Percentiles rank a stretch among this genome's conserved stretches.
Conservation (phyloP, 2,888 invertebrate species). For the Synanthedon andrenaeformis region DNA sequence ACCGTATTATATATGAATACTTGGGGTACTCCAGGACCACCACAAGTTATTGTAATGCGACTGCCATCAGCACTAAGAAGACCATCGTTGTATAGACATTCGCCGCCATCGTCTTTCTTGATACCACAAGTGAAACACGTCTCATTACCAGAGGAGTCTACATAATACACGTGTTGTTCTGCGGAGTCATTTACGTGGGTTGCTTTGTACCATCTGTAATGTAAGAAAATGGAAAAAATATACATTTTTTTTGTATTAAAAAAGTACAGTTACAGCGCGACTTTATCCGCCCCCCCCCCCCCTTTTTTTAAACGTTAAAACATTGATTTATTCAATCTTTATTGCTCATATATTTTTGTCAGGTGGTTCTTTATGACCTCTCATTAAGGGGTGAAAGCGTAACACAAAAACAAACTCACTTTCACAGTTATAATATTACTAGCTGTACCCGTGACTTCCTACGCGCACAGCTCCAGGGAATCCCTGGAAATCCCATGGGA, state of each 20-base stretch:
- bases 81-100: conserved; percentile 78
- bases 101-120: conserved; percentile 54
- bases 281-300: no score
- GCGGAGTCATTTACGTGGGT: conserved; percentile 81
- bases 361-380: no score
- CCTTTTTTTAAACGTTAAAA: no score
- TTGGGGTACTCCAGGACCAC: conserved; percentile 87
- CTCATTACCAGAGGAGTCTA: conserved; percentile 65
- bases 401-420: no score
- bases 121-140: conserved; percentile 84
- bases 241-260: background rate
- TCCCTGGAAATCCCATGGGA: no score
- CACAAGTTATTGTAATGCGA: conserved; percentile 81
- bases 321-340: no score
- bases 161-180: conserved; percentile 83
- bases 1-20: conserved; percentile 73
- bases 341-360: no score
- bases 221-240: conserved; percentile 1
- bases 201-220: conserved; percentile 84
- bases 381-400: no score
- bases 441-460: no score
- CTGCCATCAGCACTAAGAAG: conserved; percentile 75
- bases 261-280: no score
- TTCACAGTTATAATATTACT: no score
- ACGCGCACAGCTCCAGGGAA: no score